A percentile compares a stretch with the other conserved stretches of the same genome.
phyloP scores from a whole-genome alignment of 2,888 invertebrate genomes.

The Amphipoea lucens region DNA sequence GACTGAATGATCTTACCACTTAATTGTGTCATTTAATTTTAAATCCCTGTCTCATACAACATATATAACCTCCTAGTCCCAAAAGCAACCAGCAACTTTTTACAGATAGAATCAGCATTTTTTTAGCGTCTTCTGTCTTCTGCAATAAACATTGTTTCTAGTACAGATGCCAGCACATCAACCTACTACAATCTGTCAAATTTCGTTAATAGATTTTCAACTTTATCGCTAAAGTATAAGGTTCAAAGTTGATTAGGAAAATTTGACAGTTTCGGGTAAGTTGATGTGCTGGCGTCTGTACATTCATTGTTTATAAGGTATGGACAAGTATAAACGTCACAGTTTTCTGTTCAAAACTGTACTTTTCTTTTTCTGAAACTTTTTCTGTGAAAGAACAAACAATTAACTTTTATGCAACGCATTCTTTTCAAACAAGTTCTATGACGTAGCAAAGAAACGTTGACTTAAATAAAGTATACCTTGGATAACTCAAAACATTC shows the following conservation, averaged over 20 bases:
- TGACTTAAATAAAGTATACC: slow-evolving; percentile 4
- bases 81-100: too few relatives aligned
- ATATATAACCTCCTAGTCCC: neutral
- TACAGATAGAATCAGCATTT: neutral
- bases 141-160: neutral
- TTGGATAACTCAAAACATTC: slow-evolving; percentile 1
- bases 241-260: too few relatives aligned
- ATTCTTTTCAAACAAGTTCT: slow-evolving; percentile 14
- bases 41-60: neutral
- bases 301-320: too few relatives aligned
- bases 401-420: neutral
- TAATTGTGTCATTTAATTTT: neutral
- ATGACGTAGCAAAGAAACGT: neutral
- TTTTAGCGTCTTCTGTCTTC: neutral
- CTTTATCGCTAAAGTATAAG: too few relatives aligned
- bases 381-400: neutral
- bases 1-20: neutral
- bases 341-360: neutral
- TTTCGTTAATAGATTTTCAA: too few relatives aligned
- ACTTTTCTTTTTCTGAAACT: neutral
- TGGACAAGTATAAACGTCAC: neutral
- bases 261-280: too few relatives aligned
- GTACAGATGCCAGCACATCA: too few relatives aligned
- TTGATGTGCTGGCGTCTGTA: too few relatives aligned
- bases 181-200: too few relatives aligned